A percentile compares a stretch with the other conserved stretches of the same genome.
Conservation (phyloP, 2,888 invertebrate genomes). For the Hirtodrosophila histrioides region DNA sequence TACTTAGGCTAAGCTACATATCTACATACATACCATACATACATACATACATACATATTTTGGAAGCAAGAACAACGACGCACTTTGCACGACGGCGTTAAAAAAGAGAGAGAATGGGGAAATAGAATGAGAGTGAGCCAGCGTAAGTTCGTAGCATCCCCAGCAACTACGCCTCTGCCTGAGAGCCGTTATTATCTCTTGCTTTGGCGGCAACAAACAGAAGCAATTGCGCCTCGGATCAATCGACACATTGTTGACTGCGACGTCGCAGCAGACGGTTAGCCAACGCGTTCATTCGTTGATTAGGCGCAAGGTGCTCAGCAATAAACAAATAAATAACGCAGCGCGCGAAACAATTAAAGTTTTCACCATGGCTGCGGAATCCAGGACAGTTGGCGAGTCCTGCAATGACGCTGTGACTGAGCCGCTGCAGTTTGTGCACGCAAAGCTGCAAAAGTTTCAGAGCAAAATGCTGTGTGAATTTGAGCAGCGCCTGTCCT, state of each 20-base stretch:
- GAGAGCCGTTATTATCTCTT: constrained; percentile 48
- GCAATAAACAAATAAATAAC: background rate
- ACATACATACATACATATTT: background rate
- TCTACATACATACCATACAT: no score
- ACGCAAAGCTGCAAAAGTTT: constrained; percentile 72
- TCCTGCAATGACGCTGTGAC: background rate
- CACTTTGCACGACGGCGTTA: constrained; percentile 27
- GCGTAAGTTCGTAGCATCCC: background rate
- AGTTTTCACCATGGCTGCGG: constrained; percentile 37
- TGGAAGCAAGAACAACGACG: constrained; percentile 17
- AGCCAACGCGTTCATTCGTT: background rate
- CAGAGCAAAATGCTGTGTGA: constrained; percentile 74
- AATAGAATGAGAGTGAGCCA: constrained; percentile 1
- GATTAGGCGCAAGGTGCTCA: constrained; percentile 1
- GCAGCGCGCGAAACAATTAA: no score
- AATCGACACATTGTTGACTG: constrained; percentile 44
- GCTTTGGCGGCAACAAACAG: constrained; percentile 30
- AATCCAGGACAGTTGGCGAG: constrained; percentile 10
- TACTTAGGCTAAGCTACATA: constrained; percentile 33
- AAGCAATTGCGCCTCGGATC: constrained; percentile 18
- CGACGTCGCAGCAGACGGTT: constrained; percentile 39
- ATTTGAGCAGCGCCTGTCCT: constrained; percentile 78
- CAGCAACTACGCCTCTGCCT: constrained; percentile 20
- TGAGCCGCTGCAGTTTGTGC: constrained; percentile 62
- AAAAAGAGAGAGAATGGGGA: background rate